phyloP scores from a whole-genome alignment of 1,140 invertebrate genomes.

The Heliothis subflexa region DNA sequence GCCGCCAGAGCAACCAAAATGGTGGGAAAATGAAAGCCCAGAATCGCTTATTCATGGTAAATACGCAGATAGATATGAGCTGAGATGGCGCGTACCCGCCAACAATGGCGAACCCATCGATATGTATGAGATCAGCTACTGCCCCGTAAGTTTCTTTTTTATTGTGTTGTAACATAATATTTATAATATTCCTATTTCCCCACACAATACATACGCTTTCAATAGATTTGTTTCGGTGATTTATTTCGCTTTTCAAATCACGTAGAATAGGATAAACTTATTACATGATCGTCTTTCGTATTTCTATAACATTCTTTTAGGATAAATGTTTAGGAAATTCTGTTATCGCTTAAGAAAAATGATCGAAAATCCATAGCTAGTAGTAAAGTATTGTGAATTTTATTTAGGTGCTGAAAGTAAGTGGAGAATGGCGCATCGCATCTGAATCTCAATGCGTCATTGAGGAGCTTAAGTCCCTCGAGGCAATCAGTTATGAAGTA shows the following conservation, averaged over 20 bases:
- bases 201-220: conserved; percentile 33
- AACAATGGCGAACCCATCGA: conserved; percentile 96
- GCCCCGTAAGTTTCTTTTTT: conserved; percentile 88
- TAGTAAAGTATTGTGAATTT: neutral
- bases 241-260: conserved; percentile 39
- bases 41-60: conserved; percentile 81
- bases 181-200: conserved; percentile 35
- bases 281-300: conserved; percentile 31
- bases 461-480: conserved; percentile 86
- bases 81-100: conserved; percentile 93
- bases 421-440: conserved; percentile 88
- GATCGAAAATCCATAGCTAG: neutral
- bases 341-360: conserved; percentile 1
- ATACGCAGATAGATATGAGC: conserved; percentile 92
- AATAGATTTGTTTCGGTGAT: conserved; percentile 45
- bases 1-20: conserved; percentile 80
- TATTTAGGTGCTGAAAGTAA: conserved; percentile 86
- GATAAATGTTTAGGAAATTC: neutral
- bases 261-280: conserved; percentile 33
- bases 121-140: conserved; percentile 92
- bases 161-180: conserved; percentile 31
- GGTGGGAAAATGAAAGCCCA: conserved; percentile 77
- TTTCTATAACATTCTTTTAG: neutral
- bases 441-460: conserved; percentile 87
- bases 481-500: conserved; percentile 89